Percentiles rank a stretch among this genome's conserved stretches.
Evolutionary conservation across 2,888 invertebrate genomes (phyloP).

Genomic region (Oscheius sp.): DNA sequence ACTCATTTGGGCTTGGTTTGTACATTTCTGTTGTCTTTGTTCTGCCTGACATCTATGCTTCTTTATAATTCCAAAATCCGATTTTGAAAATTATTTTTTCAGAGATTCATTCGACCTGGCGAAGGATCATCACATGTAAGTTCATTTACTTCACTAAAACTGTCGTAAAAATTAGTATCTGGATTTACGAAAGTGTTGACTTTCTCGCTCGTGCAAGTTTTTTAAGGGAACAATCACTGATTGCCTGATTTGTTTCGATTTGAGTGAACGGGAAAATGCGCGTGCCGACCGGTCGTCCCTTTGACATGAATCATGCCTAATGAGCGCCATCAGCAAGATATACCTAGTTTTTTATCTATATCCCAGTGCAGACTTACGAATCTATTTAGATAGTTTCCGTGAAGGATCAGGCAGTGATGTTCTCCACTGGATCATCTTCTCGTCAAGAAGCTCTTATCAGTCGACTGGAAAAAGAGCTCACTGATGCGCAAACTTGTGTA

Average conservation of each 20-base stretch:
- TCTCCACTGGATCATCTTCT: conserved; percentile 31
- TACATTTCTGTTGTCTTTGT: not conserved
- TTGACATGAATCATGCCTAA: conserved; percentile 9
- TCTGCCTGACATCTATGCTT: not conserved
- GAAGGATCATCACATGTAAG: conserved; percentile 21
- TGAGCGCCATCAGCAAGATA: conserved; percentile 1
- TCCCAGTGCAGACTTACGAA: not conserved
- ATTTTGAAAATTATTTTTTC: conserved; percentile 7
- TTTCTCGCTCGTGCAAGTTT: too few species aligned
- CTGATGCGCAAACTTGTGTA: conserved; percentile 54
- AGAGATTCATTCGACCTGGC: not conserved
- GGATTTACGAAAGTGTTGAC: too few species aligned
- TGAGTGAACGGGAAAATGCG: conserved; percentile 20
- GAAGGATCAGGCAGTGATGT: conserved; percentile 45
- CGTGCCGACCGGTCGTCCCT: conserved; percentile 19
- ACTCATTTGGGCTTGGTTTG: not conserved
- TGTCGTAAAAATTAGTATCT: too few species aligned
- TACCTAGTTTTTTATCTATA: not conserved
- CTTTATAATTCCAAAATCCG: not conserved
- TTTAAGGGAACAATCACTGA: conserved; percentile 1
- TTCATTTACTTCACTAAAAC: too few species aligned
- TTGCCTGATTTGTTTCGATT: conserved; percentile 23
- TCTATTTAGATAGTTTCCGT: conserved; percentile 43
- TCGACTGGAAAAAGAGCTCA: conserved; percentile 50
- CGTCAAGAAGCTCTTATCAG: conserved; percentile 33